phyloP scores from a whole-genome alignment of 1,140 invertebrate genomes.

The Lordiphosa mommai region DNA sequence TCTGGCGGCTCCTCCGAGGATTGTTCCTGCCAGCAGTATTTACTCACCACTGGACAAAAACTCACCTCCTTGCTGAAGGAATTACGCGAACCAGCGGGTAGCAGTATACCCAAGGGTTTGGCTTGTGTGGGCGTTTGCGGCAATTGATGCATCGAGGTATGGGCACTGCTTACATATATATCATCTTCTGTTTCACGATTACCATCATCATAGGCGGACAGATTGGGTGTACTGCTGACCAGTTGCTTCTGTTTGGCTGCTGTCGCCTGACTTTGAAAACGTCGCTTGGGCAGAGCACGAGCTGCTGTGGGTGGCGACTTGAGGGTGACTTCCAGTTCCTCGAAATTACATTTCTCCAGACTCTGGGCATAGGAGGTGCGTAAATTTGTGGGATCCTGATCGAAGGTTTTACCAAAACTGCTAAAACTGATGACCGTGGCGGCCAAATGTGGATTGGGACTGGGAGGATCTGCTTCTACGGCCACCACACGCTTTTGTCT shows the following conservation, averaged over 20 bases:
- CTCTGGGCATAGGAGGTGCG: constrained; percentile 69
- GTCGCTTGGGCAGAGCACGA: constrained; percentile 52
- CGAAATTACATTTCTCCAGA: constrained; percentile 71
- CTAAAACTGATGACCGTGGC: constrained; percentile 35
- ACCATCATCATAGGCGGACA: constrained; percentile 80
- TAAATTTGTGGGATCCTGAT: constrained; percentile 75
- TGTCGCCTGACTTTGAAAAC: constrained; percentile 76
- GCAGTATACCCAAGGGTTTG: constrained; percentile 81
- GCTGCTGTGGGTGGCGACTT: neutral
- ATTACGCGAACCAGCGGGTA: constrained; percentile 80
- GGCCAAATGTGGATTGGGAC: neutral
- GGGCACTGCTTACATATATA: constrained; percentile 70
- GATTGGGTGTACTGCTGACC: constrained; percentile 84
- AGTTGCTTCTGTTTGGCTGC: constrained; percentile 79
- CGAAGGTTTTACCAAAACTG: constrained; percentile 67
- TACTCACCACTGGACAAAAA: constrained; percentile 86
- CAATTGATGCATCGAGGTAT: constrained; percentile 81
- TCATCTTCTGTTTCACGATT: constrained; percentile 65
- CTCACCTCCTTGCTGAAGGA: constrained; percentile 82
- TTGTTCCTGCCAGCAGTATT: constrained; percentile 85
- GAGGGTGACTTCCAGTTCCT: constrained; percentile 21
- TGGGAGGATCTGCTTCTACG: neutral
- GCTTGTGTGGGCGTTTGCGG: constrained; percentile 70
- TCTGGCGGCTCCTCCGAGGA: constrained; percentile 71
- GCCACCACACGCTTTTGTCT: constrained; percentile 26